Evolutionary conservation across 2,797 vertebrate genomes (phyloP).

Genomic region (Diceros bicornis): DNA sequence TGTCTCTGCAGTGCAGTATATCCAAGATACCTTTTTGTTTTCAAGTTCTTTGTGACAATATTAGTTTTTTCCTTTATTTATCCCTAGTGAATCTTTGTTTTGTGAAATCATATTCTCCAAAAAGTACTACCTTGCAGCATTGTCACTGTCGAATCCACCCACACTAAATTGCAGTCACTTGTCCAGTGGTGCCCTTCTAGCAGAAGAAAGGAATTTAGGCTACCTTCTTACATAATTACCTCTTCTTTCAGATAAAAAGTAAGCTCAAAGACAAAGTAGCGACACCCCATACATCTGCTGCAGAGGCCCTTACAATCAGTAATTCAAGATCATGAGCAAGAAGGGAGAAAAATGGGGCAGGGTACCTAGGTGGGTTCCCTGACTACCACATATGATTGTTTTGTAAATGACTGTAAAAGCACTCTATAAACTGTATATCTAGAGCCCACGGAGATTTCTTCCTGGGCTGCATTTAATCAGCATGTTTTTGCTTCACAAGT

Average conservation of each 20-base stretch:
- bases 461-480: conserved; percentile 49
- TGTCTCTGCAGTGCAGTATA: conserved; percentile 33
- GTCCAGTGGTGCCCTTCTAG: neutral
- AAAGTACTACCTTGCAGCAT: neutral
- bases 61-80: conserved; percentile 52
- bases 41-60: conserved; percentile 37
- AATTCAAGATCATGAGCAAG: conserved; percentile 51
- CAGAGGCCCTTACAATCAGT: conserved; percentile 17
- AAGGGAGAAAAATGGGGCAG: neutral
- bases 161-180: neutral
- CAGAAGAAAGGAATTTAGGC: conserved; percentile 12
- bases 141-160: neutral
- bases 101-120: conserved; percentile 55
- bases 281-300: neutral
- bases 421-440: neutral
- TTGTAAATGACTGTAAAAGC: conserved; percentile 43
- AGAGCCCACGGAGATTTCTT: conserved; percentile 49
- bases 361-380: neutral
- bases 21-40: conserved; percentile 47
- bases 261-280: conserved; percentile 36
- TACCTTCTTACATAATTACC: conserved; percentile 36
- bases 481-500: conserved; percentile 48
- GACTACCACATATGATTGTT: conserved; percentile 8
- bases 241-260: conserved; percentile 35
- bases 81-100: conserved; percentile 52